Evolutionary conservation across 92 coral and sea anemone species (phyloP).

Genomic region (Desmophyllum pertusum): DNA sequence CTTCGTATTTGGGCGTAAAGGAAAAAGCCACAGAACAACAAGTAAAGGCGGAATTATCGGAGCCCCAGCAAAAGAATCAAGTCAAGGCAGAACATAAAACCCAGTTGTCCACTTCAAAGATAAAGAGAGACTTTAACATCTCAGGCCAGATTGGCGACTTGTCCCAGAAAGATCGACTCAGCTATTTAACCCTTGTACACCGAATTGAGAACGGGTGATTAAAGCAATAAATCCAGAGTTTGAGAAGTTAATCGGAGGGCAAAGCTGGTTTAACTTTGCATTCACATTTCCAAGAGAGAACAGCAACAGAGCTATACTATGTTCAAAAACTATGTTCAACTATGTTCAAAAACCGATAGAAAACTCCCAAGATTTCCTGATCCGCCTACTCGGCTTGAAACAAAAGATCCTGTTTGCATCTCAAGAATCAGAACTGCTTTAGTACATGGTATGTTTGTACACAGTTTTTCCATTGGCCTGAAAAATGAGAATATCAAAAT

Average conservation of each 20-base stretch:
- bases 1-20: neutral
- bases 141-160: constrained; percentile 54
- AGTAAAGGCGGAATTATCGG: neutral
- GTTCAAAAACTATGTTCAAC: too few species aligned
- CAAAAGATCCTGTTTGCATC: constrained; percentile 51
- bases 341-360: neutral
- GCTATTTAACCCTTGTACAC: constrained; percentile 66
- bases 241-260: constrained; percentile 36
- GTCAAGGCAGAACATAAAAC: constrained; percentile 10
- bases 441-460: constrained; percentile 37
- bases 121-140: constrained; percentile 47
- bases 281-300: constrained; percentile 30
- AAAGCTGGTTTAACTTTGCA: constrained; percentile 12
- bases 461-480: constrained; percentile 36
- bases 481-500: constrained; percentile 32
- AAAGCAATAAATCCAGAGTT: constrained; percentile 43
- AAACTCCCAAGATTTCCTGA: constrained; percentile 41
- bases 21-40: neutral
- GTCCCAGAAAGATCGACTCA: constrained; percentile 59
- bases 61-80: too few species aligned
- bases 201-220: constrained; percentile 57
- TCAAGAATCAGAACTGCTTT: constrained; percentile 45
- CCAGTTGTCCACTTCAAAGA: neutral
- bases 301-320: constrained; percentile 23
- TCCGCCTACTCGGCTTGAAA: constrained; percentile 31